A percentile compares a stretch with the other conserved stretches of the same genome.
These are phyloP conservation scores for Hipparchia sbordonii DNA, from an alignment of 2,888 invertebrate genomes.

Conservation along the genomic window DNA sequence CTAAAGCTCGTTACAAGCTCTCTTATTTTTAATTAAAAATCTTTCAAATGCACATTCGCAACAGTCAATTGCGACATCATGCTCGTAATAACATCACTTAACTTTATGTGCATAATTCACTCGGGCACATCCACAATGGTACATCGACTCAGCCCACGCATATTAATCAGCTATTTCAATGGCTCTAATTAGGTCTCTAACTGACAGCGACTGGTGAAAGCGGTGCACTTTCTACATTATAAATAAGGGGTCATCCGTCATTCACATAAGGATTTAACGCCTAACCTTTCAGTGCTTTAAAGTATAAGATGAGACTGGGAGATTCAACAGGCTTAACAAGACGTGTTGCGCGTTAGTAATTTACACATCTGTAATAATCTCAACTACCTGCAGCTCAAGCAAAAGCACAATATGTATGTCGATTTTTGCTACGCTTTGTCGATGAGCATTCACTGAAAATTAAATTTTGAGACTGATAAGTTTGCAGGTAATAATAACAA, in stretches of 20 bases:
- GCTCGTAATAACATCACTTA: conserved; percentile 65
- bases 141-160: conserved; percentile 72
- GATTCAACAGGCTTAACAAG: too few species aligned
- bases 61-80: conserved; percentile 48
- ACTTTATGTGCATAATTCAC: conserved; percentile 66
- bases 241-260: neutral
- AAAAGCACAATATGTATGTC: too few species aligned
- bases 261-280: too few species aligned
- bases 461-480: too few species aligned
- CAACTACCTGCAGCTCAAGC: too few species aligned
- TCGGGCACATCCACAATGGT: conserved; percentile 62
- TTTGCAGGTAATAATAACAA: too few species aligned
- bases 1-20: neutral
- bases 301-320: too few species aligned
- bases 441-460: too few species aligned
- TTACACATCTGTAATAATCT: too few species aligned
- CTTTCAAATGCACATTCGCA: conserved; percentile 27
- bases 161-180: conserved; percentile 80
- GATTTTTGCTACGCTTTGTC: too few species aligned
- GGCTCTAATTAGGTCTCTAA: conserved; percentile 73
- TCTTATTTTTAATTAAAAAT: conserved; percentile 28
- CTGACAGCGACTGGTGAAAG: conserved; percentile 72
- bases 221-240: conserved; percentile 48
- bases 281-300: neutral
- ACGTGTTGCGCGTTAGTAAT: too few species aligned